Base-by-base conservation (phyloP, 2,888 invertebrate species). In the Hedya salicella region DNA sequence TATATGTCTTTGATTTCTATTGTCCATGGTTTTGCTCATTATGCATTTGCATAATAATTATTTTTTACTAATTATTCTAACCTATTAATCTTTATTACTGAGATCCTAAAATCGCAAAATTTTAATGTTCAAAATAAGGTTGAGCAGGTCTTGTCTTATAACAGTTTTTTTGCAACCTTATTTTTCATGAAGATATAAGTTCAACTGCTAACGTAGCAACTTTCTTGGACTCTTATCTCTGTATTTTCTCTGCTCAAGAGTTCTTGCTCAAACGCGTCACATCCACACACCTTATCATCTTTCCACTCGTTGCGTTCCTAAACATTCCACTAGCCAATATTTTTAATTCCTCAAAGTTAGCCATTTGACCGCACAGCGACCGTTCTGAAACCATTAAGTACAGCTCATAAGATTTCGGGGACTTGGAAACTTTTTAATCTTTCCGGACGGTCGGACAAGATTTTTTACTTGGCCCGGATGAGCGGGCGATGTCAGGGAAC, bases 391-490 rank as follows among this genome's bases (percentile, higher is more conserved):
- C 48, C 54, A 66, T 66, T 54, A 66, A 61, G 54, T 32, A 50
- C 42, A 60, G 48, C 66, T 66, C 61, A 66, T 66, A 66, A 66
- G 66, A 60, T 66, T 65, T 66, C 60, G 60, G 53, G 48, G 62
- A 62, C 56, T 62, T 50, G 25, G 42, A 53, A 68, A 68, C 59
- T 85, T 86, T 76, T 78, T 85, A 86, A 85, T 86, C 75, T 76
- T 81, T 78, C 74, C 77, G 70, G 78, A 78, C 78, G 77, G 74
- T 76, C 78, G 78, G 83, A 83, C 81, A 82, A 81, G 82, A 82
- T 80, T 80, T 82, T 80, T 79, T 79, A 82, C 83, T 81, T 71
- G 74, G 73, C 75, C 70, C 68, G 74, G 78, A 74, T 70, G 70
- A 71, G 72, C 73, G 69, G 68, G 67, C 56, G 36, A 70, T 69